A percentile compares a stretch with the other conserved stretches of the same genome.
Evolutionary conservation across 2,888 invertebrate genomes (phyloP).

Genomic region (Azorinus chamasolen): DNA sequence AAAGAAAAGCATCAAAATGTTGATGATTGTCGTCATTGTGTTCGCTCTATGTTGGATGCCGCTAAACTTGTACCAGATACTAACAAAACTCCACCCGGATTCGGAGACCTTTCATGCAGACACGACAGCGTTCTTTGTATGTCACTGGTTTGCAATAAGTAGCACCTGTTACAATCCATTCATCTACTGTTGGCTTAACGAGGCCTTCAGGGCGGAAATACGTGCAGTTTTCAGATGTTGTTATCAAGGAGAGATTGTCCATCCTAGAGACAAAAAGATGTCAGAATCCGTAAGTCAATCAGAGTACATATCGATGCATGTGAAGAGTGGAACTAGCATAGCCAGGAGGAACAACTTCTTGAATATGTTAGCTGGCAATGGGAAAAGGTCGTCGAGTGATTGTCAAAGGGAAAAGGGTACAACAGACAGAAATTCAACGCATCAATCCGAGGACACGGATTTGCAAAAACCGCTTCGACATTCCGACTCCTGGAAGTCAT

Average conservation of each 20-base stretch:
- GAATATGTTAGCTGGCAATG: too few relatives aligned
- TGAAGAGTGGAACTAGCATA: too few relatives aligned
- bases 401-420: too few relatives aligned
- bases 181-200: slow-evolving; percentile 87
- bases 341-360: too few relatives aligned
- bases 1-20: slow-evolving; percentile 87
- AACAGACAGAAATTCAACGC: too few relatives aligned
- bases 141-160: slow-evolving; percentile 87
- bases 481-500: too few relatives aligned
- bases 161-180: slow-evolving; percentile 87
- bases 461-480: too few relatives aligned
- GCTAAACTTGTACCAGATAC: slow-evolving; percentile 86
- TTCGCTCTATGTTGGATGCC: slow-evolving; percentile 88
- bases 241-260: slow-evolving; percentile 30
- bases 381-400: too few relatives aligned
- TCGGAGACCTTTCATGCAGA: slow-evolving; percentile 82
- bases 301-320: slow-evolving; percentile 22
- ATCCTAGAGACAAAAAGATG: slow-evolving; percentile 33
- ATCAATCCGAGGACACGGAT: too few relatives aligned
- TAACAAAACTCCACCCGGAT: slow-evolving; percentile 84
- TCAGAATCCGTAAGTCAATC: slow-evolving; percentile 39
- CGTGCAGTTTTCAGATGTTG: slow-evolving; percentile 82
- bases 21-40: slow-evolving; percentile 86
- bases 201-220: slow-evolving; percentile 85
- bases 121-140: slow-evolving; percentile 85